These are phyloP conservation scores for Sebastes variabilis DNA, from an alignment of 2,797 vertebrate genomes.

Conservation along the genomic window DNA sequence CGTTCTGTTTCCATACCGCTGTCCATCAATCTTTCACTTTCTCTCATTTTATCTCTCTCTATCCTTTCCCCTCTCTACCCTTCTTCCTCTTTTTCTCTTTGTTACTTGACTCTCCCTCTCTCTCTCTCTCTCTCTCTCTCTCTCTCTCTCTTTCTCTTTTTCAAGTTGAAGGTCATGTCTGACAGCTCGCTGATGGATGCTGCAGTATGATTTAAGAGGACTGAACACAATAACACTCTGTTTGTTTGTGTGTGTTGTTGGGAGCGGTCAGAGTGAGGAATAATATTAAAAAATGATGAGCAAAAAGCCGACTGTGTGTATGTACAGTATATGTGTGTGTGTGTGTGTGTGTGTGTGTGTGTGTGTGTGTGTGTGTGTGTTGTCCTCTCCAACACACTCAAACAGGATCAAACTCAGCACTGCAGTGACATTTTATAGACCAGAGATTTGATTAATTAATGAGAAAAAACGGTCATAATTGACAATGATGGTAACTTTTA, in stretches of 20 bases:
- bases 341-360: too few relatives aligned
- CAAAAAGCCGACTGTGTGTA: background rate
- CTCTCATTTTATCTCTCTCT: background rate
- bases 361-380: too few relatives aligned
- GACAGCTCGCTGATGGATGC: conserved; percentile 51
- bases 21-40: background rate
- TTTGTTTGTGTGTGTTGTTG: background rate
- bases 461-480: background rate
- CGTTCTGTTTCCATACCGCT: background rate
- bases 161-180: conserved; percentile 55
- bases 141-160: background rate
- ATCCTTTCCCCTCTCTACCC: background rate
- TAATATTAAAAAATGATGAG: background rate
- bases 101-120: background rate
- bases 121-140: background rate
- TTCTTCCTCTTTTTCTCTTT: background rate
- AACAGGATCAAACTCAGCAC: background rate
- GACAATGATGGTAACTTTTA: background rate
- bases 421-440: background rate
- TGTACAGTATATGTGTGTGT: too few relatives aligned
- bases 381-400: too few relatives aligned
- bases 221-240: background rate
- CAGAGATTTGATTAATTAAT: background rate
- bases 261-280: background rate
- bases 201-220: conserved; percentile 22